Evolutionary conservation across 2,888 invertebrate species (phyloP).

Genomic region (Drosophila diplacantha): DNA sequence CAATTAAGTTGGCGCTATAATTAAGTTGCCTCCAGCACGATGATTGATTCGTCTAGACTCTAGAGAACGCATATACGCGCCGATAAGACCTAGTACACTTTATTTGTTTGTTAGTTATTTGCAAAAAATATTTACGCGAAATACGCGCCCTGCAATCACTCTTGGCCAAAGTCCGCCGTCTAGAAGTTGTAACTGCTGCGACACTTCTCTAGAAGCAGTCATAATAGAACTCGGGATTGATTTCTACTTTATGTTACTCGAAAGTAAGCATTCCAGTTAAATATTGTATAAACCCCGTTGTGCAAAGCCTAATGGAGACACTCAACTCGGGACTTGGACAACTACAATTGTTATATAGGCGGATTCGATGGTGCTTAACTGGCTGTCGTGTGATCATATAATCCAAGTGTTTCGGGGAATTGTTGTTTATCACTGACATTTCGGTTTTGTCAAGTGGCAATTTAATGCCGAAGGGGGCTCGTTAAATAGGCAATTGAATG

Average conservation of each 20-base stretch:
- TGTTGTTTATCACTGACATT: slow-evolving; percentile 17
- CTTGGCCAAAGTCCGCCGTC: slow-evolving; percentile 49
- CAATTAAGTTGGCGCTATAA: slow-evolving; percentile 33
- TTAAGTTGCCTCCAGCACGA: slow-evolving; percentile 27
- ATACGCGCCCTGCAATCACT: slow-evolving; percentile 8
- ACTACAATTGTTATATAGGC: background rate
- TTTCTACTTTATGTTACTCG: background rate
- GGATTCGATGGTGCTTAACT: background rate
- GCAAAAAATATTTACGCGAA: slow-evolving; percentile 38
- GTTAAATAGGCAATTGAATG: slow-evolving; percentile 34
- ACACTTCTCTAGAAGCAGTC: slow-evolving; percentile 21
- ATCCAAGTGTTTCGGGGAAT: slow-evolving; percentile 19
- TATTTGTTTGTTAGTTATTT: slow-evolving; percentile 4
- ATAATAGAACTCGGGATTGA: slow-evolving; percentile 6
- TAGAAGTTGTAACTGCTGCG: slow-evolving; percentile 27
- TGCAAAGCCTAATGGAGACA: background rate
- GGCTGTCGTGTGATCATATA: slow-evolving; percentile 5
- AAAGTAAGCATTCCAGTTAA: slow-evolving; percentile 11
- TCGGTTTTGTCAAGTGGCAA: slow-evolving; percentile 11
- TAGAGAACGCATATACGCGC: slow-evolving; percentile 16
- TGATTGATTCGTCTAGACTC: slow-evolving; percentile 35
- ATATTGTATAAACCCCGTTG: slow-evolving; percentile 14
- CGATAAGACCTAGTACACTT: slow-evolving; percentile 24
- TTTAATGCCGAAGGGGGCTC: slow-evolving; percentile 27
- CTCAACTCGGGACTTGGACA: slow-evolving; percentile 3